Conservation (phyloP, 2,797 vertebrate species). For the Poecilia picta region DNA sequence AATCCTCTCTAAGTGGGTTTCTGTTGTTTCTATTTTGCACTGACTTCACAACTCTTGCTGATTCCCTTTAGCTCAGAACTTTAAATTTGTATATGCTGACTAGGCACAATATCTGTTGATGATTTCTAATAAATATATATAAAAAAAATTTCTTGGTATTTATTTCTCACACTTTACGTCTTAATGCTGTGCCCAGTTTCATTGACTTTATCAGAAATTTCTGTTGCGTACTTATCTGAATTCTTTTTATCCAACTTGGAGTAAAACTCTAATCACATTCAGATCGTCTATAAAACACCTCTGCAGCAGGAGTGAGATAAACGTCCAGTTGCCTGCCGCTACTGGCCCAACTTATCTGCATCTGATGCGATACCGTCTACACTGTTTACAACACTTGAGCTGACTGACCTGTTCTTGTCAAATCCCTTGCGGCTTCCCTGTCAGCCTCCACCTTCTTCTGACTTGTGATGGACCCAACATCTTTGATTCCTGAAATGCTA, state of each 20-base stretch:
- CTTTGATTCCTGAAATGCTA: slow-evolving; percentile 36
- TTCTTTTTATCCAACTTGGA: background rate
- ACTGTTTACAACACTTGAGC: background rate
- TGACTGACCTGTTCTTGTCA: slow-evolving; percentile 72
- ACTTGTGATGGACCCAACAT: slow-evolving; percentile 43
- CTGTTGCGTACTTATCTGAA: background rate
- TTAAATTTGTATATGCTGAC: background rate
- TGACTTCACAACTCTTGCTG: background rate
- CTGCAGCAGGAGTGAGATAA: background rate
- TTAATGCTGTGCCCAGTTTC: background rate
- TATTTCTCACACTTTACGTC: background rate
- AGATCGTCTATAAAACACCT: background rate
- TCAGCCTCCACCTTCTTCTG: slow-evolving; percentile 53
- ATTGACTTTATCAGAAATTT: background rate
- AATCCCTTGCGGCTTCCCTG: slow-evolving; percentile 52
- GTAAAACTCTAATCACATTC: background rate
- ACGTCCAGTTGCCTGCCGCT: background rate
- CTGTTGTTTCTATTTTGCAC: background rate
- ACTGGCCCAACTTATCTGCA: slow-evolving; percentile 8
- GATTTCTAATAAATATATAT: background rate
- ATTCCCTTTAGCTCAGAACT: background rate
- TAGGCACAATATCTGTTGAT: slow-evolving; percentile 5
- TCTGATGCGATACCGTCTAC: background rate
- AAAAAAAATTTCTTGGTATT: background rate
- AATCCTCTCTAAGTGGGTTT: slow-evolving; percentile 56